Conservation (phyloP, 2,797 vertebrate species). For the Picus viridis region DNA sequence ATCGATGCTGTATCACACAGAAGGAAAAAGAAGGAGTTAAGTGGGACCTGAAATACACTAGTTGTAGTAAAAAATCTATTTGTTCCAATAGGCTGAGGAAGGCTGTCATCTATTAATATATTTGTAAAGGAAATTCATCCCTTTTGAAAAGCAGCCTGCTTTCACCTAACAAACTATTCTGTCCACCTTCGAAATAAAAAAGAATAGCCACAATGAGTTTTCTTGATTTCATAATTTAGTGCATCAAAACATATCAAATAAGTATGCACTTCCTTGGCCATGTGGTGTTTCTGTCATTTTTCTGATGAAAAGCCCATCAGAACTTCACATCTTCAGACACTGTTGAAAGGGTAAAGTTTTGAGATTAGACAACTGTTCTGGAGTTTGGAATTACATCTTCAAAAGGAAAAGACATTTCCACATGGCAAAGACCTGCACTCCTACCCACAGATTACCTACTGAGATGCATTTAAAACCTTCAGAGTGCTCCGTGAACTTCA, state of each 20-base stretch:
- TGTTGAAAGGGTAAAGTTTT: not conserved
- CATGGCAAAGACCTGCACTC: not conserved
- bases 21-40: not conserved
- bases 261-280: not conserved
- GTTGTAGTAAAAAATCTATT: not conserved
- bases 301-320: not conserved
- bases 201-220: not conserved
- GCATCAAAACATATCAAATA: not conserved
- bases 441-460: not conserved
- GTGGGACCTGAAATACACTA: not conserved
- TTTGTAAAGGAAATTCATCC: not conserved
- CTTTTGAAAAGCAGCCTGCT: not conserved
- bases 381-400: not conserved
- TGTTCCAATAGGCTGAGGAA: not conserved
- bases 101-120: not conserved
- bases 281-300: not conserved
- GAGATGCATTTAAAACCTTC: slow-evolving; percentile 11
- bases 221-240: not conserved
- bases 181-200: not conserved
- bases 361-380: not conserved
- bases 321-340: not conserved
- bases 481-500: slow-evolving; percentile 1
- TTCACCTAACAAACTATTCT: not conserved
- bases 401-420: slow-evolving; percentile 10
- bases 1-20: accelerated